Evolutionary conservation across 2,888 invertebrate species (phyloP), one percentile per base, ranked within the genome.

Genomic region (Pimpla rufipes): DNA sequence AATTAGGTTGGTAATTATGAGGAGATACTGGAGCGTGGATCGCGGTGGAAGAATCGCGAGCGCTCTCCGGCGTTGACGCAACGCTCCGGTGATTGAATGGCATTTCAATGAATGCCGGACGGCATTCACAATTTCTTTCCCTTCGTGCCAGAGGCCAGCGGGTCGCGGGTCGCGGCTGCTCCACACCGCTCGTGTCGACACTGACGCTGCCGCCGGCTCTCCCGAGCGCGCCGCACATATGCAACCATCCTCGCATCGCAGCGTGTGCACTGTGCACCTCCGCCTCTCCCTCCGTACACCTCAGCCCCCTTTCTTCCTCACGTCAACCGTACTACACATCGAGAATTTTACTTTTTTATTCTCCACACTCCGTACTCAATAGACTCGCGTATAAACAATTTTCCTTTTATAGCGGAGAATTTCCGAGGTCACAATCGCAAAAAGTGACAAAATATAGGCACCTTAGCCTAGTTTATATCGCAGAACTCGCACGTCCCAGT

Each of bases 61-160:
- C 77, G 71, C 37, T 23, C 74, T 8, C 18, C 59, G 47, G 23
- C 23, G 55, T 29, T 47, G 21, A 66, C n/a, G n/a, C n/a, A 29
- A 62, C 71, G 47, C 71, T 52, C 50, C 79, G 71, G 76, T 80
- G 85, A 86, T 87, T 84, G 82, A 81, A 78, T 81, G 77, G 71
- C 82, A 87, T 89, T 89, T 90, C 89, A 90, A 90, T 89, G 89
- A 90, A 90, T 87, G 85, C 84, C 80, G 85, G 85, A 83, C 80
- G 85, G 85, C 88, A 87, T 90, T 90, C 90, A 89, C 87, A 86
- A 85, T 79, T 79, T 85, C 88, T 86, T 87, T 85, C 75, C 79
- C 8, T 55, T 21, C 52, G 57, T 73, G 71, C 71, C 74, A 73
- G 66, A 83, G 71, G 70, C 79, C 62, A 67, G 79, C 70, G 18